These are phyloP conservation scores for Uloborus diversus DNA, from an alignment of 1,140 invertebrate genomes.

Conservation along the genomic window DNA sequence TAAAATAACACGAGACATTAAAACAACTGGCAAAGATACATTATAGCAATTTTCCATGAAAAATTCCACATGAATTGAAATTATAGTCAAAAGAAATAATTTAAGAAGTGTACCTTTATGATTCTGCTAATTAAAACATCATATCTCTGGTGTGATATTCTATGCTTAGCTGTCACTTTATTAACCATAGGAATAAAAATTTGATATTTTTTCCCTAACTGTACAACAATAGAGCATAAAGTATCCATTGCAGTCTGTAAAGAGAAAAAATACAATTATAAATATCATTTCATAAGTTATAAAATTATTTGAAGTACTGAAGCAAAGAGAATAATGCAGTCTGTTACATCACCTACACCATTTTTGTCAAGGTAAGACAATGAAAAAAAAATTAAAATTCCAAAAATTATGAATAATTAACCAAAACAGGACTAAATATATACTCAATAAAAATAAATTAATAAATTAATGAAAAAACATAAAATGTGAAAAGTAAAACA, in stretches of 20 bases:
- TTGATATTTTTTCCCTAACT: constrained; percentile 88
- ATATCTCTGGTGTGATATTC: constrained; percentile 82
- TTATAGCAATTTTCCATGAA: too few relatives aligned
- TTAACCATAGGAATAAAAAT: constrained; percentile 93
- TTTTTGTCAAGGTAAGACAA: neutral
- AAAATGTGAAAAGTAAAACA: too few relatives aligned
- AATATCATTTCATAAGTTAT: constrained; percentile 20
- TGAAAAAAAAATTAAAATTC: neutral
- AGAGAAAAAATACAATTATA: neutral
- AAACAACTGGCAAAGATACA: neutral
- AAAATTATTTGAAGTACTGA: too few relatives aligned
- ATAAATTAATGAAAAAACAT: too few relatives aligned
- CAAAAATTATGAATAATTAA: too few relatives aligned
- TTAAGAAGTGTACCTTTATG: constrained; percentile 63
- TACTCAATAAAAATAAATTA: too few relatives aligned
- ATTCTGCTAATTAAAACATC: constrained; percentile 71
- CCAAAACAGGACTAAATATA: too few relatives aligned
- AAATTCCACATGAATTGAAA: neutral
- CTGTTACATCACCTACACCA: too few relatives aligned
- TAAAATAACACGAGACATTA: too few relatives aligned
- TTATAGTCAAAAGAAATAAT: neutral
- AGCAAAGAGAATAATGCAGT: too few relatives aligned
- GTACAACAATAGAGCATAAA: constrained; percentile 84
- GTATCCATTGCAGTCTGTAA: constrained; percentile 83
- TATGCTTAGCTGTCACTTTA: constrained; percentile 83